These are phyloP conservation scores for Lycaena phlaeas DNA, from an alignment of 2,888 invertebrate species.

Conservation along the genomic window DNA sequence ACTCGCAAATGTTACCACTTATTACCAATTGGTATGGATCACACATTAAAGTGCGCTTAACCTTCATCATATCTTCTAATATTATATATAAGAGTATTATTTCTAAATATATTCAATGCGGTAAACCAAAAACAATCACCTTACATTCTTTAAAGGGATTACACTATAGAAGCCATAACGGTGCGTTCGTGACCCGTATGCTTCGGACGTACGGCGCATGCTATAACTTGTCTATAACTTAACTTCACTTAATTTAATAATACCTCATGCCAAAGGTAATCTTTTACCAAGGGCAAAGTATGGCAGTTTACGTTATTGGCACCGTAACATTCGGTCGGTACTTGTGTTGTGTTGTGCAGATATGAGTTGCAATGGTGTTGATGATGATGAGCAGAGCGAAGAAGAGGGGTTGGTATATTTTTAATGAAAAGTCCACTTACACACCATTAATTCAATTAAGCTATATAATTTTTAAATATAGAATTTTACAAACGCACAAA, in stretches of 20 bases:
- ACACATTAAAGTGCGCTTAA: too few relatives aligned
- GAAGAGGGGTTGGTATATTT: conserved; percentile 41
- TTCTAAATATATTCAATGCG: conserved; percentile 18
- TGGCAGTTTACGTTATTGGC: conserved; percentile 50
- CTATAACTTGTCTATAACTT: conserved; percentile 56
- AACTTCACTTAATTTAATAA: conserved; percentile 70
- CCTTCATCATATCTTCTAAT: background rate
- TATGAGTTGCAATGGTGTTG: conserved; percentile 52
- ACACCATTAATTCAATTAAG: too few relatives aligned
- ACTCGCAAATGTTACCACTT: too few relatives aligned
- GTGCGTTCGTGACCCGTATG: conserved; percentile 69
- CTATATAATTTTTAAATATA: too few relatives aligned
- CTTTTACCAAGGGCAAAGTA: conserved; percentile 63
- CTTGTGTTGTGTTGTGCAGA: conserved; percentile 24
- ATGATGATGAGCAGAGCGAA: conserved; percentile 31
- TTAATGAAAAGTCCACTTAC: too few relatives aligned
- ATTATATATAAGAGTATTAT: conserved; percentile 3
- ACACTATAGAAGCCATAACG: conserved; percentile 54
- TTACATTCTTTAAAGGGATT: conserved; percentile 53
- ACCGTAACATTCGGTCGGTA: conserved; percentile 41
- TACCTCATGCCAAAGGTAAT: conserved; percentile 62
- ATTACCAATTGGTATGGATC: too few relatives aligned
- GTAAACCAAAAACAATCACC: conserved; percentile 14
- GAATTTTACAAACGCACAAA: too few relatives aligned
- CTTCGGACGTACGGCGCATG: conserved; percentile 49